Evolutionary conservation across 2,797 vertebrate species (phyloP).

Genomic region (Borostomias antarcticus): DNA sequence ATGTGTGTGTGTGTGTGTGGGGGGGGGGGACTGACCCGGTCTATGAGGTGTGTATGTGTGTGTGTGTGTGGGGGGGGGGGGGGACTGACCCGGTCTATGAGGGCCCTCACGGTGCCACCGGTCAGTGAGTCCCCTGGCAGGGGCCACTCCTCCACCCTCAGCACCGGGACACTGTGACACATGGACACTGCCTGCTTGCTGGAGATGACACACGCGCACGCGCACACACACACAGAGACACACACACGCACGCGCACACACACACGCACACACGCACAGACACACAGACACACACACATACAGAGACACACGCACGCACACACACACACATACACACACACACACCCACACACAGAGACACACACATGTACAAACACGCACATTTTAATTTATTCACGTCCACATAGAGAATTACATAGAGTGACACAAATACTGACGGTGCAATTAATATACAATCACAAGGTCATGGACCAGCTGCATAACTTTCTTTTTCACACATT

Average conservation of each 20-base stretch:
- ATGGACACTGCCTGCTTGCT: conserved; percentile 79
- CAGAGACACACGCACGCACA: conserved; percentile 29
- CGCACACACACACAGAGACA: conserved; percentile 3
- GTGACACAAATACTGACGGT: too few species aligned
- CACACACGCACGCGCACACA: neutral
- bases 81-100: conserved; percentile 87
- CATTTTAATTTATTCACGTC: neutral
- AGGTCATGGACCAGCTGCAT: too few species aligned
- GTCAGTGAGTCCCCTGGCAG: conserved; percentile 84
- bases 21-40: conserved; percentile 60
- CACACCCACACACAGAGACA: too few species aligned
- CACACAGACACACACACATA: conserved; percentile 2
- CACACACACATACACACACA: conserved; percentile 1
- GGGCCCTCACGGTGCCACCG: conserved; percentile 82
- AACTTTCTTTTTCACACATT: too few species aligned
- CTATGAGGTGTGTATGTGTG: conserved; percentile 77
- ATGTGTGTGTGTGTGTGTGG: too few species aligned
- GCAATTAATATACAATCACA: too few species aligned
- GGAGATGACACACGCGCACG: too few species aligned
- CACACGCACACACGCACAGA: conserved; percentile 20
- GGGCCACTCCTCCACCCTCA: conserved; percentile 94
- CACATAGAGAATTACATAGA: too few species aligned
- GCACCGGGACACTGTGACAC: conserved; percentile 82
- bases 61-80: too few species aligned
- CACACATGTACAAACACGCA: conserved; percentile 5